Evolutionary conservation across 2,888 invertebrate species (phyloP), one percentile per base, ranked within the genome.

Genomic region (Dasysyrphus tricinctus): DNA sequence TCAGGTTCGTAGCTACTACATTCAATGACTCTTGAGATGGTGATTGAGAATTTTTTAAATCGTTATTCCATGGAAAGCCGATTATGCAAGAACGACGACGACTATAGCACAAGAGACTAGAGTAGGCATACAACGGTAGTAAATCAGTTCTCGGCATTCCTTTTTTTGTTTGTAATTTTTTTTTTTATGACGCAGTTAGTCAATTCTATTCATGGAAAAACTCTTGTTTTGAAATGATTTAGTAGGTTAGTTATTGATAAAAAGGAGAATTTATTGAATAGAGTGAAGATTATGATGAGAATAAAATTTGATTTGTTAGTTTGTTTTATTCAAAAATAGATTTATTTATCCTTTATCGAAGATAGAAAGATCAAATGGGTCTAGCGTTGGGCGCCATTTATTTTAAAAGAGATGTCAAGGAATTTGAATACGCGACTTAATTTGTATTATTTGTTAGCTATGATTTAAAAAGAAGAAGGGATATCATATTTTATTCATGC

Each of bases 21-120:
- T 24, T 61, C 67, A 65, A 34, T 47, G 29, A 51, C 51, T 69
- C 51, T 69, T 78, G 67, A 54, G 56, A 72, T 72, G 65, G 70
- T 59, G 57, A 72, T 65, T 42, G 74, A 57, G 70, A 75, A 70
- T 78, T 56, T 47, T 44, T 44, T 59, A 49, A 70, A 79, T 80
- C 54, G 73, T 73, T 80, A 67, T 85, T 79, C 80, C 76, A 72
- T 76, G 80, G 70, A 84, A 84, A 80, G 76, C 67, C 76, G 80
- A 84, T 84, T 85, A 85, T 80, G 85, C 85, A 85, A 85, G 69
- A 69, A 54, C 54, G 11, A 12, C 14, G 12, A 56, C n/a, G 19
- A 29, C 12, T 8, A 24, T 24, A 24, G 24, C 3, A 24, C 24
- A 24, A 24, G 12, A n/a, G 8, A 32, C n/a, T 57, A 5, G 14